phyloP scores from a whole-genome alignment of 2,888 invertebrate genomes.

The Lasioglossum villosulum region DNA sequence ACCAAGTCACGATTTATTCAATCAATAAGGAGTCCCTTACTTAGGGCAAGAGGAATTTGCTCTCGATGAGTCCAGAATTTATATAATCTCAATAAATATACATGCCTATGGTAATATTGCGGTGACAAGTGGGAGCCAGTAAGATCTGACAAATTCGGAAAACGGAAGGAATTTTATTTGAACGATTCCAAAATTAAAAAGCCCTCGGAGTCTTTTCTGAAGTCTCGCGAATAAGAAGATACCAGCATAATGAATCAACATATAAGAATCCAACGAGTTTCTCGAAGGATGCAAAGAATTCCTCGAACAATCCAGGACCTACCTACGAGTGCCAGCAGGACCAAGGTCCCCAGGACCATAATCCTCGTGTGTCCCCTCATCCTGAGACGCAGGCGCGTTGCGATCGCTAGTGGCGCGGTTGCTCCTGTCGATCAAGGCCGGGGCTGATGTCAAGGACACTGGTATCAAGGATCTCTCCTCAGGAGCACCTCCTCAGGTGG shows the following conservation, averaged over 20 bases:
- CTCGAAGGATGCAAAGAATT: not conserved
- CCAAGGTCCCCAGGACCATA: conserved; percentile 66
- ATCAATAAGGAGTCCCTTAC: not conserved
- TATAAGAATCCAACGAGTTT: not conserved
- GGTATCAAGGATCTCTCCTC: conserved; percentile 57
- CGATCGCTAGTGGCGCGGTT: conserved; percentile 25
- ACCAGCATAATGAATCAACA: not conserved
- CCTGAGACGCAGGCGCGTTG: conserved; percentile 27
- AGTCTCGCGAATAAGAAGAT: not conserved
- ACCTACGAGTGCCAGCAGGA: conserved; percentile 55
- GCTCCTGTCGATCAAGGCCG: conserved; percentile 53
- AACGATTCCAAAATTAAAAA: not conserved
- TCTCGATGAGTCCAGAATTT: not conserved
- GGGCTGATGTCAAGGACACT: conserved; percentile 44
- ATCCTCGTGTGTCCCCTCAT: conserved; percentile 50
- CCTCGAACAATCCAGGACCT: conserved; percentile 25
- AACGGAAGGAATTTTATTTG: not conserved
- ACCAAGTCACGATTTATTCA: not conserved
- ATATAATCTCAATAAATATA: no score
- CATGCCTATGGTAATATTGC: no score
- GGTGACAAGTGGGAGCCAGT: no score
- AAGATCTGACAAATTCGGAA: not conserved
- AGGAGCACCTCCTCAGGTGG: conserved; percentile 33
- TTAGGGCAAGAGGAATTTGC: not conserved
- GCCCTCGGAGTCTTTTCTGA: not conserved